These are phyloP conservation scores for Mycteria americana DNA, from an alignment of 2,797 vertebrate genomes.

Conservation along the genomic window DNA sequence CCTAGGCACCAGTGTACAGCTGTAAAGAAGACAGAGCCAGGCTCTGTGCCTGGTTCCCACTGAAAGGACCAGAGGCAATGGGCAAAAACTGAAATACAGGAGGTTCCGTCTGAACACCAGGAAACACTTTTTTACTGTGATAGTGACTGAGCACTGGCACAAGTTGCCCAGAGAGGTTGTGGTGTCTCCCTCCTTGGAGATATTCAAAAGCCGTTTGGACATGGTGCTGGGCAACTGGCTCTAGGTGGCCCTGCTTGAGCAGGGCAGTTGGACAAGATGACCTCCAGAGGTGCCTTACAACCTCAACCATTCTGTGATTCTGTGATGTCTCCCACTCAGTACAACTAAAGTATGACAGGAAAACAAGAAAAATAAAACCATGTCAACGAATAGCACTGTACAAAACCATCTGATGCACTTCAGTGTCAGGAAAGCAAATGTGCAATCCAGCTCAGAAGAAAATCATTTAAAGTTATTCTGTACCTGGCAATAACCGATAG, in stretches of 20 bases:
- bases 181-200: background rate
- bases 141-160: background rate
- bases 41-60: background rate
- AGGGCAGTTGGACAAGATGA: background rate
- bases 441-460: background rate
- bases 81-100: background rate
- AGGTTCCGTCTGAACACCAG: background rate
- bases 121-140: background rate
- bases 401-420: background rate
- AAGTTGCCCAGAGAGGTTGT: background rate
- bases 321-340: background rate
- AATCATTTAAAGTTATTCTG: background rate
- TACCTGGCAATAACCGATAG: constrained; percentile 86
- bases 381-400: background rate
- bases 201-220: background rate
- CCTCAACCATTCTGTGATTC: background rate
- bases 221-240: background rate
- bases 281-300: background rate
- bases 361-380: background rate
- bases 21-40: background rate
- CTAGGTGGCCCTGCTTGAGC: background rate
- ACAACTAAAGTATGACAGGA: background rate
- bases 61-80: background rate
- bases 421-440: background rate
- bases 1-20: background rate